phyloP scores from a whole-genome alignment of 2,113 vertebrate species.

The Phyllopteryx taeniolatus region DNA sequence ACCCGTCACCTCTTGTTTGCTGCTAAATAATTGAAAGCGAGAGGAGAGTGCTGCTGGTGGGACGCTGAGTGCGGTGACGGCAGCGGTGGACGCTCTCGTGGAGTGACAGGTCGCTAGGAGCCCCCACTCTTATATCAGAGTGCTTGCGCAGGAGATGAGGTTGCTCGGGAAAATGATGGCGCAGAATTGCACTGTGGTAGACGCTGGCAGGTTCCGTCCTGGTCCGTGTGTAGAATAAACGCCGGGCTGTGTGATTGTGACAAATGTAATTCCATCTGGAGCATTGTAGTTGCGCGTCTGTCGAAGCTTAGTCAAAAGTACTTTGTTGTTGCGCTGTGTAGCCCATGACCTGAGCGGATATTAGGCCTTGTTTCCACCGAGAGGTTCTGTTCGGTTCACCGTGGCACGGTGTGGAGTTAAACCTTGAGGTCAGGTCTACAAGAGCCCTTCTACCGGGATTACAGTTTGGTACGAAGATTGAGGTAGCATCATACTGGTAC shows the following conservation, averaged over 20 bases:
- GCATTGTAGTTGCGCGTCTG: constrained; percentile 22
- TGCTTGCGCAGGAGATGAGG: constrained; percentile 14
- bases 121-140: constrained; percentile 14
- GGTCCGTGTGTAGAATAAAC: constrained; percentile 27
- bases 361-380: background rate
- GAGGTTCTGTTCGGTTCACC: background rate
- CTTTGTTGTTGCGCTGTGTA: constrained; percentile 14
- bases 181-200: background rate
- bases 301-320: constrained; percentile 28
- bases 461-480: background rate
- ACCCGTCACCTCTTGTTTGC: constrained; percentile 60
- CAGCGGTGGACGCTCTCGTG: constrained; percentile 14
- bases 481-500: too few species aligned
- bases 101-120: constrained; percentile 8
- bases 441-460: background rate
- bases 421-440: background rate
- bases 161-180: constrained; percentile 16
- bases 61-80: constrained; percentile 34
- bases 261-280: constrained; percentile 38
- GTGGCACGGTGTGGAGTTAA: background rate
- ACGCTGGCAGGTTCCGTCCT: constrained; percentile 12
- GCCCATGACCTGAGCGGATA: constrained; percentile 18
- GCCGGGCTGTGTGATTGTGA: constrained; percentile 7
- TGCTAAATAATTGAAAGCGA: constrained; percentile 62
- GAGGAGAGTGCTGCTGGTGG: constrained; percentile 27